phyloP scores from a whole-genome alignment of 1,140 invertebrate species.

The Drosophila saltans region DNA sequence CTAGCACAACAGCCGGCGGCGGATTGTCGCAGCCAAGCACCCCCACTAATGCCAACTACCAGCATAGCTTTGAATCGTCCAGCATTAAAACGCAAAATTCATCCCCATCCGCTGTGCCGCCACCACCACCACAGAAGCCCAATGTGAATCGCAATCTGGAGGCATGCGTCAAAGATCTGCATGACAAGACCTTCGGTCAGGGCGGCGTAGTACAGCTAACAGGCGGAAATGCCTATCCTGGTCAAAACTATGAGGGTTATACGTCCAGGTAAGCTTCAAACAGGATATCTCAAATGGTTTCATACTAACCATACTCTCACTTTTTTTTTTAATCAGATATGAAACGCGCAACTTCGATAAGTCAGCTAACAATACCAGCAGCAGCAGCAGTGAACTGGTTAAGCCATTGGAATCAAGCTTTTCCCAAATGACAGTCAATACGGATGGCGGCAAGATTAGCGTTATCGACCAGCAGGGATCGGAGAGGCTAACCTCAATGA shows the following conservation, averaged over 20 bases:
- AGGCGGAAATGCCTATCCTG: conserved; percentile 66
- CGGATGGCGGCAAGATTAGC: conserved; percentile 77
- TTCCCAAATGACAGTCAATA: conserved; percentile 78
- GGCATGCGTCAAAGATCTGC: conserved; percentile 80
- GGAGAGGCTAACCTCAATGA: conserved; percentile 82
- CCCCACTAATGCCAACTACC: conserved; percentile 74
- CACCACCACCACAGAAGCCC: conserved; percentile 66
- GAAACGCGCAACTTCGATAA: conserved; percentile 82
- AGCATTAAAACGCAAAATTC: conserved; percentile 72
- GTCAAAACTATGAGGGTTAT: conserved; percentile 86
- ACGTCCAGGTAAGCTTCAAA: conserved; percentile 84
- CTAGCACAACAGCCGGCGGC: conserved; percentile 35
- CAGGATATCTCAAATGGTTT: too few relatives aligned
- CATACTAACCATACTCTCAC: neutral
- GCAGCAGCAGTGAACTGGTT: conserved; percentile 50
- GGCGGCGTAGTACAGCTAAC: conserved; percentile 79
- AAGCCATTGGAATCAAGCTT: conserved; percentile 79
- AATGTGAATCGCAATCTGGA: conserved; percentile 77
- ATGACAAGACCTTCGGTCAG: conserved; percentile 82
- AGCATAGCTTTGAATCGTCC: conserved; percentile 78
- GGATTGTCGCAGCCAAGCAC: conserved; percentile 42
- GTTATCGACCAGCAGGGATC: conserved; percentile 74
- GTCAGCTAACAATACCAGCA: conserved; percentile 55
- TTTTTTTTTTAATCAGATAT: conserved; percentile 56
- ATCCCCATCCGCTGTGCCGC: conserved; percentile 46